Conservation (phyloP, 92 coral and sea anemone genomes). For the Bergia puertoricense region DNA sequence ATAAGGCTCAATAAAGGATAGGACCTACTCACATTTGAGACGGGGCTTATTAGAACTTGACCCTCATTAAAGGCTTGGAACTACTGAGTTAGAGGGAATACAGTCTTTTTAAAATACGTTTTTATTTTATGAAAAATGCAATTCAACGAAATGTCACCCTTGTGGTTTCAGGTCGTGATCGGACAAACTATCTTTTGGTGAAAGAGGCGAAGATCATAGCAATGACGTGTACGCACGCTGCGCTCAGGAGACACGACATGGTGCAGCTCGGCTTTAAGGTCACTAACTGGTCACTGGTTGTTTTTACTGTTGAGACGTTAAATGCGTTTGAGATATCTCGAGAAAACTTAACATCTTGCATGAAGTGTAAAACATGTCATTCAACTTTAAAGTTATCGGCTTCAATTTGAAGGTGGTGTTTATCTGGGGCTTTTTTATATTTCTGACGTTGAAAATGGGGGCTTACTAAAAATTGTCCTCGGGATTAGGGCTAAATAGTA, state of each 20-base stretch:
- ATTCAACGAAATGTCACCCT: background rate
- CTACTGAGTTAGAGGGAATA: background rate
- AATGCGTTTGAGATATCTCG: background rate
- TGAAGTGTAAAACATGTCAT: too few species aligned
- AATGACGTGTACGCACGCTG: conserved; percentile 99
- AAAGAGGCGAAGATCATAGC: conserved; percentile 99
- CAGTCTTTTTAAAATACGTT: too few species aligned
- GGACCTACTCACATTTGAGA: too few species aligned
- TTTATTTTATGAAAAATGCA: background rate
- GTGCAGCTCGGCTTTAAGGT: conserved; percentile 95
- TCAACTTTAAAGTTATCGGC: too few species aligned
- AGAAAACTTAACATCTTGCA: too few species aligned
- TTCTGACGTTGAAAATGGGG: too few species aligned
- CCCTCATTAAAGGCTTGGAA: background rate
- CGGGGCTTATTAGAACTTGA: background rate
- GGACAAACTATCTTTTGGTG: conserved; percentile 95
- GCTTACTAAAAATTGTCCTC: too few species aligned
- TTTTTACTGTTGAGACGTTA: background rate
- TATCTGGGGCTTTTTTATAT: too few species aligned
- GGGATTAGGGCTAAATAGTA: too few species aligned
- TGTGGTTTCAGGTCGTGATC: conserved; percentile 75
- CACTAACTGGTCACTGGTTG: background rate
- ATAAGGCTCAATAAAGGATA: too few species aligned
- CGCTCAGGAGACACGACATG: conserved; percentile 89
- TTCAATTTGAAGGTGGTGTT: too few species aligned